These are phyloP conservation scores for Tolmerus cingulatus DNA, from an alignment of 2,888 invertebrate genomes.

Conservation along the genomic window DNA sequence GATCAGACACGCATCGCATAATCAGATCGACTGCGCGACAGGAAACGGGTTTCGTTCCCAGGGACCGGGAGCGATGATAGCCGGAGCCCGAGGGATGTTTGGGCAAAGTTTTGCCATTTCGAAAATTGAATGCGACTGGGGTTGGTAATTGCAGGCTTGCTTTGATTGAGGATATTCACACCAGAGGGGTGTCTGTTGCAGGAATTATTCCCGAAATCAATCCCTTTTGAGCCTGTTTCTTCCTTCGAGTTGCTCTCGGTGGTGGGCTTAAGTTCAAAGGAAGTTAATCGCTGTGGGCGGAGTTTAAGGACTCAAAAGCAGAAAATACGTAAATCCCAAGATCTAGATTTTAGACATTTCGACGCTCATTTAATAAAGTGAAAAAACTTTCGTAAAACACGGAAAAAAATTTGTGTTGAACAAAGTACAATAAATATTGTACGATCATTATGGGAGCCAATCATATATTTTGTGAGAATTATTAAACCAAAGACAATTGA, in stretches of 20 bases:
- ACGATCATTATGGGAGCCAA: too few relatives aligned
- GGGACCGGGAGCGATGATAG: neutral
- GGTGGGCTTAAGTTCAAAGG: neutral
- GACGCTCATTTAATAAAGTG: too few relatives aligned
- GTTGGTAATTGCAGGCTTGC: neutral
- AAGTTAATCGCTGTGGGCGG: neutral
- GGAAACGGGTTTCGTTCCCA: neutral
- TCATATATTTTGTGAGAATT: too few relatives aligned
- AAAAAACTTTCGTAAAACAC: too few relatives aligned
- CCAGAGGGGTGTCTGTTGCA: neutral
- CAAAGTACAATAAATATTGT: too few relatives aligned
- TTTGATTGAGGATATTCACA: neutral
- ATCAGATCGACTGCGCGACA: slow-evolving; percentile 3
- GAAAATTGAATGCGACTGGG: neutral
- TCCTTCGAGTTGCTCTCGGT: neutral
- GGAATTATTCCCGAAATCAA: neutral
- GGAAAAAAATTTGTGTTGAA: too few relatives aligned
- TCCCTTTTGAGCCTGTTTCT: neutral
- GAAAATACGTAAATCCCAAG: neutral
- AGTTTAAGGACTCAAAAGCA: neutral
- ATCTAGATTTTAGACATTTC: too few relatives aligned
- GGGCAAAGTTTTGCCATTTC: neutral
- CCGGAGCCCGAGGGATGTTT: neutral
- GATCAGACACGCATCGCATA: slow-evolving; percentile 16
- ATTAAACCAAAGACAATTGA: too few relatives aligned